phyloP scores from a whole-genome alignment of 1,140 invertebrate species.

The Pissodes strobi region DNA sequence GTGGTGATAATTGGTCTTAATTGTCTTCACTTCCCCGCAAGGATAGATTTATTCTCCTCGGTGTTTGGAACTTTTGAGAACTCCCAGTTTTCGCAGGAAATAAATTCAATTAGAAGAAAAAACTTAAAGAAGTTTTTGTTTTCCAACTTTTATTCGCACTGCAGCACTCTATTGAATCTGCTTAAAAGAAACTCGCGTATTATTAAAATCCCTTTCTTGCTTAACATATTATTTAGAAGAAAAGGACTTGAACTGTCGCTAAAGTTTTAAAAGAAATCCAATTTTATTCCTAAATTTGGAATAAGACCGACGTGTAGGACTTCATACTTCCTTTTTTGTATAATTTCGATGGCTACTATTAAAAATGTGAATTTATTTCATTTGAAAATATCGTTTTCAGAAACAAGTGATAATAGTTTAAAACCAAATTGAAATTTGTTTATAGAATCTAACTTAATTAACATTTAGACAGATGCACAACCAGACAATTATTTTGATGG shows the following conservation, averaged over 20 bases:
- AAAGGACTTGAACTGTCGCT: constrained; percentile 1
- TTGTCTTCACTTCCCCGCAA: constrained; percentile 1
- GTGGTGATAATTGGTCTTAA: constrained; percentile 19
- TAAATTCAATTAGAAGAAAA: constrained; percentile 35
- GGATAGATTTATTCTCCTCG: constrained; percentile 24
- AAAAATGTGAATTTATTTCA: no score
- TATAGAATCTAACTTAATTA: no score
- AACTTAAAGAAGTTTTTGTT: constrained; percentile 25
- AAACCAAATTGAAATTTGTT: no score
- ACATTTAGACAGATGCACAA: no score
- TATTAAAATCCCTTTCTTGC: constrained; percentile 24
- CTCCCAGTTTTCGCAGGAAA: constrained; percentile 16
- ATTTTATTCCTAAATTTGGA: no score
- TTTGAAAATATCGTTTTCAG: no score
- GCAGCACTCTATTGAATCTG: constrained; percentile 20
- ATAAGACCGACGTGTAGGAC: no score
- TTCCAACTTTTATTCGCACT: constrained; percentile 29
- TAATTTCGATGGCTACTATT: no score
- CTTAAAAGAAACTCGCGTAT: constrained; percentile 16
- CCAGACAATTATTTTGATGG: no score
- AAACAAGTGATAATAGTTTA: no score
- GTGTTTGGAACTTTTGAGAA: constrained; percentile 37
- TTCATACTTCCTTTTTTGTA: no score
- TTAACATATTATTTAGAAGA: constrained; percentile 21
- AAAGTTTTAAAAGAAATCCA: no score